A percentile compares a stretch with the other conserved stretches of the same genome.
Evolutionary conservation across 2,888 invertebrate species (phyloP).

Genomic region (Trissolcus brochymenae): DNA sequence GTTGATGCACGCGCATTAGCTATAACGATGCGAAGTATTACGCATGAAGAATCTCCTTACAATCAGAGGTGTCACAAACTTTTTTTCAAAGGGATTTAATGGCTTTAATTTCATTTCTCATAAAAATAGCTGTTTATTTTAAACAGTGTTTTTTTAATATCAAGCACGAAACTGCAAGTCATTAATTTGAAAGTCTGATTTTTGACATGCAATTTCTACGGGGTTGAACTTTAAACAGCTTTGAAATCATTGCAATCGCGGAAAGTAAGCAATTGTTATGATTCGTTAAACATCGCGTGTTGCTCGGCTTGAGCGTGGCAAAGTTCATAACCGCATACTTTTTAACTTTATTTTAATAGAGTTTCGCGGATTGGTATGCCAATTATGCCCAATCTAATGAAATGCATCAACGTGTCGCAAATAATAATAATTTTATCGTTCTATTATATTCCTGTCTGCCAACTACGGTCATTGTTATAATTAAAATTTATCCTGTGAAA

Average conservation of each 20-base stretch:
- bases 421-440: slow-evolving; percentile 22
- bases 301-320: slow-evolving; percentile 41
- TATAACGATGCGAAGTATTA: too few relatives aligned
- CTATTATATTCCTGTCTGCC: slow-evolving; percentile 6
- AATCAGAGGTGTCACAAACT: too few relatives aligned
- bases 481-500: too few relatives aligned
- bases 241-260: slow-evolving; percentile 42
- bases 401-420: slow-evolving; percentile 35
- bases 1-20: too few relatives aligned
- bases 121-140: too few relatives aligned
- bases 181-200: slow-evolving; percentile 39
- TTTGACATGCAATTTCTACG: slow-evolving; percentile 40
- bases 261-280: slow-evolving; percentile 54
- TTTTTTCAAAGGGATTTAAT: too few relatives aligned
- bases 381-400: slow-evolving; percentile 13
- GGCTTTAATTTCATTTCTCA: too few relatives aligned
- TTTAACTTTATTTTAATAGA: slow-evolving; percentile 45
- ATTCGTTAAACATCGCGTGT: slow-evolving; percentile 48
- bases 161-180: slow-evolving; percentile 35
- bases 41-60: too few relatives aligned
- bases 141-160: too few relatives aligned
- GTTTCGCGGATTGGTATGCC: slow-evolving; percentile 45
- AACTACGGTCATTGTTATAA: slow-evolving; percentile 1
- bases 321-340: slow-evolving; percentile 46
- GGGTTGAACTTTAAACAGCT: slow-evolving; percentile 43